These are phyloP conservation scores for human DNA, from an alignment of 2,113 vertebrate species.

Conservation along the genomic window GRCh38 chr1:229773001-229773500, in stretches of 20 bases:
- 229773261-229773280: neutral
- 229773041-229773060: neutral
- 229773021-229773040: too few species aligned
- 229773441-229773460: neutral
- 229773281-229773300: neutral
- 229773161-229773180: neutral
- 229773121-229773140: too few species aligned
- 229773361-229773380: neutral
- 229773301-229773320: conserved; percentile 2
- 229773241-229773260: conserved; percentile 6
- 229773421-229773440: neutral
- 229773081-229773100: too few species aligned
- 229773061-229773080: too few species aligned
- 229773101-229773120: neutral
- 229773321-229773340: neutral
- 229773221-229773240: conserved; percentile 16
- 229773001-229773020: neutral
- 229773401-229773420: neutral
- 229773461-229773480: neutral
- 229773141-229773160: neutral
- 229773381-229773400: neutral
- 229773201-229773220: neutral
- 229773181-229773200: neutral
- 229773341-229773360: neutral
- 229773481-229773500: too few species aligned